Percentiles rank a stretch among this genome's conserved stretches.
phyloP scores from a whole-genome alignment of 2,888 invertebrate species.

The Azorinus chamasolen region DNA sequence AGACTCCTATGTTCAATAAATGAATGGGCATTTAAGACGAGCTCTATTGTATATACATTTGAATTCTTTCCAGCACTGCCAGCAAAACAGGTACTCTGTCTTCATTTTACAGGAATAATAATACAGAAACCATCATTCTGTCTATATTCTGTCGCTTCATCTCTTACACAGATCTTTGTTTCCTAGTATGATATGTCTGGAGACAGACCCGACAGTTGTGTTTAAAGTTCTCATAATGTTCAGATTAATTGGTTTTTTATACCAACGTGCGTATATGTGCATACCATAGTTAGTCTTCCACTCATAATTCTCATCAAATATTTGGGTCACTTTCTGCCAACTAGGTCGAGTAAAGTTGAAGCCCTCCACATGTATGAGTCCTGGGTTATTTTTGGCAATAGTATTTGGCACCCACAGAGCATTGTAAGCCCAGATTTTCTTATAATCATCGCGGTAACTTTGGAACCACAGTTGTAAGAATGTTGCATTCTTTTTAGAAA shows the following conservation, averaged over 20 bases:
- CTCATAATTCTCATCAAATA: slow-evolving; percentile 48
- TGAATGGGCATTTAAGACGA: no score
- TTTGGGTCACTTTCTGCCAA: slow-evolving; percentile 43
- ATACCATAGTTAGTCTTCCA: slow-evolving; percentile 60
- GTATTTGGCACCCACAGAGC: slow-evolving; percentile 46
- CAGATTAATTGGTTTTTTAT: slow-evolving; percentile 30
- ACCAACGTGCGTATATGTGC: slow-evolving; percentile 53
- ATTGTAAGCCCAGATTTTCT: slow-evolving; percentile 39
- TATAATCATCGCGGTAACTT: slow-evolving; percentile 46
- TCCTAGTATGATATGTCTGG: slow-evolving; percentile 53
- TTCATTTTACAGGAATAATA: no score
- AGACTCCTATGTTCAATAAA: no score
- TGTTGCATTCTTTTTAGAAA: slow-evolving; percentile 53
- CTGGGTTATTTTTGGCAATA: slow-evolving; percentile 41
- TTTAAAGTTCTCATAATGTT: slow-evolving; percentile 52
- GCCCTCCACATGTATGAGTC: slow-evolving; percentile 58
- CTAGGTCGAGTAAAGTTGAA: slow-evolving; percentile 58
- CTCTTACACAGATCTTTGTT: slow-evolving; percentile 55
- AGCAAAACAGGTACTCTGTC: no score
- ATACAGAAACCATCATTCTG: no score
- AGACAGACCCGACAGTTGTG: slow-evolving; percentile 56
- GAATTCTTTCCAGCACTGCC: no score
- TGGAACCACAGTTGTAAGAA: slow-evolving; percentile 53
- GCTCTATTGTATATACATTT: no score
- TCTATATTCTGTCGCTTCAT: no score